These are phyloP conservation scores for Conger conger DNA, from an alignment of 2,113 vertebrate genomes.

Conservation along the genomic window DNA sequence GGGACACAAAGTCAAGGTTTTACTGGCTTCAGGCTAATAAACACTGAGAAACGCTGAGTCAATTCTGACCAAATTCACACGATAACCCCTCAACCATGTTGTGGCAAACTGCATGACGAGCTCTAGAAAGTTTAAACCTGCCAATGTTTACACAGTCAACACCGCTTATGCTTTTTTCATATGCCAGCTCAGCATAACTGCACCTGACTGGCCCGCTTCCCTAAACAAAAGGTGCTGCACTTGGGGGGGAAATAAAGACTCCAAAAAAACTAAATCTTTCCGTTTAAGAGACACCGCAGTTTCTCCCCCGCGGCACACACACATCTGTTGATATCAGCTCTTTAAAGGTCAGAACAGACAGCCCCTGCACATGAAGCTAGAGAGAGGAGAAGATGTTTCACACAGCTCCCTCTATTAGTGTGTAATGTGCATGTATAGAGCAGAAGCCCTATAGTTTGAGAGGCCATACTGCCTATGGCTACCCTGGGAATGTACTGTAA, in stretches of 20 bases:
- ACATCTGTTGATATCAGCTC: neutral
- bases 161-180: neutral
- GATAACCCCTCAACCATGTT: no score
- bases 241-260: neutral
- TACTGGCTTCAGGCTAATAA: no score
- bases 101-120: no score
- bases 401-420: neutral
- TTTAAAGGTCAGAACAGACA: neutral
- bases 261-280: neutral
- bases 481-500: no score
- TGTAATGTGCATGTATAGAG: no score
- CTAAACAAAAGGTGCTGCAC: no score
- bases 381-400: neutral
- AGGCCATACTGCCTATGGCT: no score
- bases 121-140: neutral
- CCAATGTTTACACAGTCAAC: neutral
- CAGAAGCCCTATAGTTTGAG: neutral
- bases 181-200: neutral
- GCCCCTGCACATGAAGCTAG: neutral
- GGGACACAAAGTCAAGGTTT: no score
- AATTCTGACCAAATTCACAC: no score
- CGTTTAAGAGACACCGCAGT: neutral
- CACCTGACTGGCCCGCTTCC: neutral
- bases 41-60: no score
- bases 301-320: neutral